Percentiles rank a stretch among this genome's conserved stretches.
Evolutionary conservation across 37 sponge, comb jelly and placozoan genomes (phyloP).

Genomic region (Tethya wilhelma): DNA sequence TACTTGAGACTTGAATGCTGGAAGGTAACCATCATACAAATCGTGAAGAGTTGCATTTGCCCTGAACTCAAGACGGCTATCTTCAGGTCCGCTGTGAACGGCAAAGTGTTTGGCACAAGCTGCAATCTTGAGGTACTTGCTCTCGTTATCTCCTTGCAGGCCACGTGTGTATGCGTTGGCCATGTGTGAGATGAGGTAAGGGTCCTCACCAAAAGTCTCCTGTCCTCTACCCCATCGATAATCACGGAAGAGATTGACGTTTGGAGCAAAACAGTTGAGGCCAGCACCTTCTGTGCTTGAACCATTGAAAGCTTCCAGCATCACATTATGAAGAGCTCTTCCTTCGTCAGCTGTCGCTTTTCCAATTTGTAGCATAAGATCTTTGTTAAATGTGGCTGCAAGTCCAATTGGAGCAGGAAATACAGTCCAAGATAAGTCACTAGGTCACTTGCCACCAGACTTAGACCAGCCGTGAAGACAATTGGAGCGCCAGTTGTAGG

Average conservation of each 20-base stretch:
- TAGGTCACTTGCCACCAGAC: constrained; percentile 56
- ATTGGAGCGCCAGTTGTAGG: constrained; percentile 86
- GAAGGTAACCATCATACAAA: constrained; percentile 71
- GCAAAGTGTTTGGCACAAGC: constrained; percentile 81
- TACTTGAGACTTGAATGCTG: constrained; percentile 82
- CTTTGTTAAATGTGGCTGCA: constrained; percentile 66
- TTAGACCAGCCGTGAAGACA: constrained; percentile 82
- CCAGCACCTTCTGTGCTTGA: constrained; percentile 82
- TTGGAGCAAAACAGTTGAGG: constrained; percentile 85
- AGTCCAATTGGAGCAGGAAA: constrained; percentile 82
- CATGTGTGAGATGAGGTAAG: constrained; percentile 59
- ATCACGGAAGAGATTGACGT: constrained; percentile 79
- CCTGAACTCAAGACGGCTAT: constrained; percentile 27
- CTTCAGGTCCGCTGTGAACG: constrained; percentile 80
- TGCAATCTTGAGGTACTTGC: constrained; percentile 61
- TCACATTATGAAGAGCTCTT: constrained; percentile 75
- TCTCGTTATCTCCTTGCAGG: constrained; percentile 58
- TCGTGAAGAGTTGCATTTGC: constrained; percentile 69
- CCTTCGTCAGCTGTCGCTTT: constrained; percentile 66
- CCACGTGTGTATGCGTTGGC: constrained; percentile 62
- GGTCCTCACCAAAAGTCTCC: constrained; percentile 81
- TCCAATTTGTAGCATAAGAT: constrained; percentile 46
- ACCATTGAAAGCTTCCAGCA: constrained; percentile 54
- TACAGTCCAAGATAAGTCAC: constrained; percentile 69
- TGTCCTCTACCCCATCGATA: constrained; percentile 72